phyloP scores from a whole-genome alignment of 30 jellyfish, hydroid and myxozoan genomes.

The Haliclystus octoradiatus region DNA sequence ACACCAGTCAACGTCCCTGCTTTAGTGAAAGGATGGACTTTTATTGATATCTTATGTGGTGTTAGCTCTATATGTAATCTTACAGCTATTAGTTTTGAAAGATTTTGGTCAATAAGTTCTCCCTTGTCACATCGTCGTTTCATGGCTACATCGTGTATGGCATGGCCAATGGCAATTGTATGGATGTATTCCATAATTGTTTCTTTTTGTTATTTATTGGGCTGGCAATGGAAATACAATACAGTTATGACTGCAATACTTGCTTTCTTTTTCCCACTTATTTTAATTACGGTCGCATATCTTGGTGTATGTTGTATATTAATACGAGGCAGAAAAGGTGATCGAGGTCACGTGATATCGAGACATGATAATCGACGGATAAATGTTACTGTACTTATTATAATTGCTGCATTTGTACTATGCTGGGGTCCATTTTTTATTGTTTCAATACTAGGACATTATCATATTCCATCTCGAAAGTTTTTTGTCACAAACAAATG shows the following conservation, averaged over 20 bases:
- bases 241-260: constrained; percentile 30
- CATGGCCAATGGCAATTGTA: constrained; percentile 19
- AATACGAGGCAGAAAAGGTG: constrained; percentile 17
- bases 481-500: constrained; percentile 41
- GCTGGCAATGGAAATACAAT: constrained; percentile 44
- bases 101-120: constrained; percentile 79
- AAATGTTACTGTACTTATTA: constrained; percentile 52
- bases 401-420: constrained; percentile 48
- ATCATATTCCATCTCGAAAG: constrained; percentile 24
- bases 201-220: constrained; percentile 17
- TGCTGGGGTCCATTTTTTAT: constrained; percentile 88
- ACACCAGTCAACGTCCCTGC: constrained; percentile 8
- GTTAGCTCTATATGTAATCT: constrained; percentile 82
- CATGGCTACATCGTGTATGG: constrained; percentile 46
- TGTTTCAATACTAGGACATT: constrained; percentile 37
- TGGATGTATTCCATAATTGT: constrained; percentile 65
- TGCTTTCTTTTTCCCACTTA: constrained; percentile 72
- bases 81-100: constrained; percentile 80
- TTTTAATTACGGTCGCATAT: constrained; percentile 55
- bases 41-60: constrained; percentile 72
- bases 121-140: constrained; percentile 87
- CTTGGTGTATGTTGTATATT: constrained; percentile 32
- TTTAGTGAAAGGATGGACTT: constrained; percentile 46
- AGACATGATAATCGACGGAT: constrained; percentile 55
- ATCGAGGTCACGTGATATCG: constrained; percentile 44